phyloP scores from a whole-genome alignment of 2,797 vertebrate genomes.

The Buphagus erythrorhynchus region DNA sequence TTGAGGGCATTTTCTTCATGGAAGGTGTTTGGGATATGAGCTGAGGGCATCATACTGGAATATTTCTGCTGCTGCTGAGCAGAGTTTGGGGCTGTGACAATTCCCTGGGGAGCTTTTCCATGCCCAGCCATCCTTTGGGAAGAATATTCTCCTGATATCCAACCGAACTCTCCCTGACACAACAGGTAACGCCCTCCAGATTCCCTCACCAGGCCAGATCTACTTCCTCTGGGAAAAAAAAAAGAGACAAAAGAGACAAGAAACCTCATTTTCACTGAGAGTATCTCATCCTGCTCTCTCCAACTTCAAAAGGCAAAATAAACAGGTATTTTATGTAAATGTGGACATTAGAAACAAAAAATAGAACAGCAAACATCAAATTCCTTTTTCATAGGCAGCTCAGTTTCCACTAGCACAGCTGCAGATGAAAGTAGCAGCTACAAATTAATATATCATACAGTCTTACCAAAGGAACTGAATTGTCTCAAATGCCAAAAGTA shows the following conservation, averaged over 20 bases:
- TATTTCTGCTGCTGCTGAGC: neutral
- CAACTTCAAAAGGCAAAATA: conserved; percentile 18
- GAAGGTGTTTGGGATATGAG: neutral
- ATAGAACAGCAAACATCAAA: conserved; percentile 34
- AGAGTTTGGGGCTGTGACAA: neutral
- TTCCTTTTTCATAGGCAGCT: conserved; percentile 15
- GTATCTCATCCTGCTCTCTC: neutral
- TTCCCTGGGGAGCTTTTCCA: neutral
- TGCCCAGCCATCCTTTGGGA: neutral
- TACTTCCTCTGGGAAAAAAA: neutral
- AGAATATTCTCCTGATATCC: neutral
- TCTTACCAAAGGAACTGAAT: neutral
- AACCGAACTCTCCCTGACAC: neutral
- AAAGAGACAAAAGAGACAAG: accelerated
- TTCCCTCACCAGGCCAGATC: neutral
- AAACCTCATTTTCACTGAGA: neutral
- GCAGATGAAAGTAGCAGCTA: conserved; percentile 53
- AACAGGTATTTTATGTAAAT: conserved; percentile 58
- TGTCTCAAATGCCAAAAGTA: conserved; percentile 20
- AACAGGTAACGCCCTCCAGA: neutral
- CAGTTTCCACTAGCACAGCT: neutral
- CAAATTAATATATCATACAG: conserved; percentile 55
- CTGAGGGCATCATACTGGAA: neutral
- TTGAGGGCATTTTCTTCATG: neutral
- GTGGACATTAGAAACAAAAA: conserved; percentile 40